Base-by-base conservation (phyloP, 2,888 invertebrate genomes). In the Ethmia dodecea region DNA sequence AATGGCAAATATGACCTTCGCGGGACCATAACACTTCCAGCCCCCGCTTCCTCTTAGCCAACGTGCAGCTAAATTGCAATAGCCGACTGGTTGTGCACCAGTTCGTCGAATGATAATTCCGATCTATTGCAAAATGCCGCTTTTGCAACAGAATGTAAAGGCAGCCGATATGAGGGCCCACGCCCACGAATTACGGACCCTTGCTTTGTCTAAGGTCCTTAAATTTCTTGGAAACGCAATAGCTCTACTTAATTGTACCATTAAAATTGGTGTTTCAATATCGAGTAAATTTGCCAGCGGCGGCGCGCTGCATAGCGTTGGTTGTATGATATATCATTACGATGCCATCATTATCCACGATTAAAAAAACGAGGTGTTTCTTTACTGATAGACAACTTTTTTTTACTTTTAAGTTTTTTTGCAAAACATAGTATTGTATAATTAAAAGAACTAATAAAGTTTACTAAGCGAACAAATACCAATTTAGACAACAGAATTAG, bases 91-190 rank as follows among this genome's bases (percentile, higher is more conserved):
- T 77, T 81, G 74, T 84, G 84, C 84, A 86, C 84, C 64, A 83
- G 74, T 84, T 83, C 73, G 65, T 59, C 63, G 70, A 74, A 80
- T 81, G 80, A 84, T 86, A 83, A 84, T 86, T 80, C 80, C 76
- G 55, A 80, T 73, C 66, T 63, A 52, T 86, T 86, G 81, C 84
- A 72, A 80, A 71, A 81, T 56, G 45, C 38, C 45, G 43, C 45
- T 67, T 67, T 77, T 72, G 80, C 76, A 74, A 75, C 64, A 68
- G 68, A 77, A 75, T 75, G 75, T 67, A 69, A 71, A 74, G 68
- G 68, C 74, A 61, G 61, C 62, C 71, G 63, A 76, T 71, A 71
- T 74, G 69, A 69, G 69, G 24, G 63, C 62, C 68, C 72, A 78
- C 80, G 79, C 83, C 83, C 73, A 72, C 69, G 67, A 78, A 79